Conservation (phyloP, 2,888 invertebrate genomes). For the Drosophila atripex region DNA sequence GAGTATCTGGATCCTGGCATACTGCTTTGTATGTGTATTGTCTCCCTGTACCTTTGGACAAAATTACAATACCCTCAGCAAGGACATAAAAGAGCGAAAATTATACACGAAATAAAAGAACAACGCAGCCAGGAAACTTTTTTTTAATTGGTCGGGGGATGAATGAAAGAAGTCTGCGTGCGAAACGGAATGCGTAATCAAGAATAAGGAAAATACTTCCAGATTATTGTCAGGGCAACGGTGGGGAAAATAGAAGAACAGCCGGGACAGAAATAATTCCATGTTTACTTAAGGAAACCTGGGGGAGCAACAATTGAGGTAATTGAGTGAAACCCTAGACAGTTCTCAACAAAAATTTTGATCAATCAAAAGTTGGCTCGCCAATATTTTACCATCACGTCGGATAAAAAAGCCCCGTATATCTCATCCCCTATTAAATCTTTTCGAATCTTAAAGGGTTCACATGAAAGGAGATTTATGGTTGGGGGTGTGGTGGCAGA, state of each 20-base stretch:
- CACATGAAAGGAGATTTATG: conserved; percentile 19
- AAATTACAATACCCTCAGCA: neutral
- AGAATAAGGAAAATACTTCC: conserved; percentile 31
- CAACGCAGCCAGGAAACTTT: conserved; percentile 32
- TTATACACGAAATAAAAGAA: conserved; percentile 10
- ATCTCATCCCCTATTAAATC: conserved; percentile 17
- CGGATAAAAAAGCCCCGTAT: neutral
- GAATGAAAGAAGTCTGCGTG: conserved; percentile 14
- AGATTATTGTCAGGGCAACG: conserved; percentile 36
- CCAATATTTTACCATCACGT: neutral
- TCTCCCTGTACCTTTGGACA: neutral
- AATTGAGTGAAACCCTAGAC: conserved; percentile 34
- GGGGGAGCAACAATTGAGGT: conserved; percentile 23
- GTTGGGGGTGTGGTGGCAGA: conserved; percentile 12
- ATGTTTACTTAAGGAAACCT: conserved; percentile 27
- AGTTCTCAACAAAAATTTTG: conserved; percentile 6
- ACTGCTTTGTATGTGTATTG: too few relatives aligned
- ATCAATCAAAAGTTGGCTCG: conserved; percentile 25
- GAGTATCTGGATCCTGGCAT: neutral
- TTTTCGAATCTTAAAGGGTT: conserved; percentile 18
- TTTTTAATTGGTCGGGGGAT: conserved; percentile 31
- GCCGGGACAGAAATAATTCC: conserved; percentile 26
- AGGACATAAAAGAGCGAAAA: conserved; percentile 28
- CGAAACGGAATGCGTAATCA: conserved; percentile 40
- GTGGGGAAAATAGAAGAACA: conserved; percentile 18